phyloP scores from a whole-genome alignment of 1,140 invertebrate genomes.

The Cydia fagiglandana region DNA sequence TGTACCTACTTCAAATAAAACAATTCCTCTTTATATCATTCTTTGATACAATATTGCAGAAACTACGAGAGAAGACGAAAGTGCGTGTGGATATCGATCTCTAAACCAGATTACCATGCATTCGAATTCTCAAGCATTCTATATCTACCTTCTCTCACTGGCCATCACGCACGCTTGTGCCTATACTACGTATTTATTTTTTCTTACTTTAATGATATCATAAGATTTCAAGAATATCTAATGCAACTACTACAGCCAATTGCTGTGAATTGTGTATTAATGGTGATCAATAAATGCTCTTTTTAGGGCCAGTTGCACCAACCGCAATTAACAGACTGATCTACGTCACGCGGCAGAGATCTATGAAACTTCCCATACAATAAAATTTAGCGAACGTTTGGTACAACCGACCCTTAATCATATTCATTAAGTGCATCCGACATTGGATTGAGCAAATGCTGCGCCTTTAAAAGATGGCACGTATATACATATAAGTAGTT shows the following conservation, averaged over 20 bases:
- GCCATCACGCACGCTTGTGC: background rate
- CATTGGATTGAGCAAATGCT: background rate
- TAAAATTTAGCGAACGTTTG: no score
- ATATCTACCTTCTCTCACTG: background rate
- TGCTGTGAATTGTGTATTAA: background rate
- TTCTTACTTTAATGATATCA: background rate
- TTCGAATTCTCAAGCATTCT: background rate
- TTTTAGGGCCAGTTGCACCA: no score
- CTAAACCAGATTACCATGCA: background rate
- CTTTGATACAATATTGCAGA: background rate
- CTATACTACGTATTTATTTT: background rate
- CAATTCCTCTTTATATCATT: background rate
- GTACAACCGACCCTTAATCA: no score
- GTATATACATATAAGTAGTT: background rate
- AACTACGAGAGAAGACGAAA: background rate
- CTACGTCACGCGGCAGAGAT: no score
- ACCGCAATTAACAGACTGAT: no score
- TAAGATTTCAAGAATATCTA: slow-evolving; percentile 4
- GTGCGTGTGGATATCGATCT: background rate
- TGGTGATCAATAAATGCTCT: background rate
- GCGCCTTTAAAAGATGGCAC: background rate
- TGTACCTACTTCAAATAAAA: background rate
- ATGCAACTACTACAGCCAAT: background rate
- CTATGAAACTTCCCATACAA: no score
- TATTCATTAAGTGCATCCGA: background rate